Evolutionary conservation across 2,113 vertebrate species (phyloP).

Genomic region (Romanogobio albipinnatus): DNA sequence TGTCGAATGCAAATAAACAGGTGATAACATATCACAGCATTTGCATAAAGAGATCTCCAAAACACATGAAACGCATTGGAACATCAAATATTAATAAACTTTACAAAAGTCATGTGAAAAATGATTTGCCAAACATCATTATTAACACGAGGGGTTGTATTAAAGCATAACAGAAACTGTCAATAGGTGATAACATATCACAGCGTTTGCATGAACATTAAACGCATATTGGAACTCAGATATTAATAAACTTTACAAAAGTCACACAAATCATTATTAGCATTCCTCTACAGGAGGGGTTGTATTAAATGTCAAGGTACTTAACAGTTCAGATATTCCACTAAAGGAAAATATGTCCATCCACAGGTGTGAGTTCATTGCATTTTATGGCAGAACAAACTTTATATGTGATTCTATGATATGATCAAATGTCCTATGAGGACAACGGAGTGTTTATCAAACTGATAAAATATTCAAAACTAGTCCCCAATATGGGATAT

Average conservation of each 20-base stretch:
- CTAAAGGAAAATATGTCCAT: not conserved
- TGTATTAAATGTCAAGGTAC: not conserved
- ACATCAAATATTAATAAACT: not conserved
- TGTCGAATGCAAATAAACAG: constrained; percentile 5
- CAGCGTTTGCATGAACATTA: not conserved
- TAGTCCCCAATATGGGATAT: not conserved
- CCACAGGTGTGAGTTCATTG: not conserved
- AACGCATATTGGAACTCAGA: not conserved
- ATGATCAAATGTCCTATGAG: constrained; percentile 1
- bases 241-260: not conserved
- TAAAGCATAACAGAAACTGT: not conserved
- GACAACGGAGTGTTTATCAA: not conserved
- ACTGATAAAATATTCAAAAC: not conserved
- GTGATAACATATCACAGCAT: not conserved
- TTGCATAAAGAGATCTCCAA: not conserved
- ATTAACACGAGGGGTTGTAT: not conserved
- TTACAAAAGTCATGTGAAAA: not conserved
- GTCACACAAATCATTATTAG: not conserved
- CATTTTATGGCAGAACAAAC: not conserved
- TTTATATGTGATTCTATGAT: not conserved
- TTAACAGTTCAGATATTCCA: not conserved
- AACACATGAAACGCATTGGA: not conserved
- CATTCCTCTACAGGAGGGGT: not conserved
- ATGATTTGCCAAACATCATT: not conserved
- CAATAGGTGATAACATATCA: not conserved